Evolutionary conservation across 2,113 vertebrate genomes (phyloP).

Genomic region (Myiozetetes cayanensis): DNA sequence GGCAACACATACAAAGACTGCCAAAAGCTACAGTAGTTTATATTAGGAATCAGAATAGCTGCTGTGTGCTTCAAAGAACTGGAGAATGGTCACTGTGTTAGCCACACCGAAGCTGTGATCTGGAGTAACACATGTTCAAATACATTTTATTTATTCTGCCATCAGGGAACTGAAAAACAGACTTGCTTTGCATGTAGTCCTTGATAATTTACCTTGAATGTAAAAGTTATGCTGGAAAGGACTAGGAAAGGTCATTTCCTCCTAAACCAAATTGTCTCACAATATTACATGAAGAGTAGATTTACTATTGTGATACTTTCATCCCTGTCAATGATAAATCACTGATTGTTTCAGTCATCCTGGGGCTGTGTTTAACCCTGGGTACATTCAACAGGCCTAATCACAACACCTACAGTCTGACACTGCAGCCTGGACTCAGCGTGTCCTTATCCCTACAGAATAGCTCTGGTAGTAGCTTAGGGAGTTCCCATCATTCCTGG

Average conservation of each 20-base stretch:
- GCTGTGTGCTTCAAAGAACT: neutral
- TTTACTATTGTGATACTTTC: neutral
- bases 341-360: neutral
- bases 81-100: neutral
- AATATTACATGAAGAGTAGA: neutral
- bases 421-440: neutral
- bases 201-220: neutral
- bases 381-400: neutral
- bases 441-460: neutral
- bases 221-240: neutral
- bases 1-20: neutral
- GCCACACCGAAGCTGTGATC: rapidly evolving
- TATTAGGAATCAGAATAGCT: neutral
- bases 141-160: neutral
- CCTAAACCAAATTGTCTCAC: neutral
- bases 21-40: neutral
- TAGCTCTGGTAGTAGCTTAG: neutral
- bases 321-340: neutral
- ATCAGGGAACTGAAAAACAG: neutral
- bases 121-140: neutral
- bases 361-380: neutral
- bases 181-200: neutral
- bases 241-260: neutral
- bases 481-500: neutral
- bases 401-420: neutral